phyloP scores from a whole-genome alignment of 1,140 invertebrate genomes.

The Steinernema feltiae region DNA sequence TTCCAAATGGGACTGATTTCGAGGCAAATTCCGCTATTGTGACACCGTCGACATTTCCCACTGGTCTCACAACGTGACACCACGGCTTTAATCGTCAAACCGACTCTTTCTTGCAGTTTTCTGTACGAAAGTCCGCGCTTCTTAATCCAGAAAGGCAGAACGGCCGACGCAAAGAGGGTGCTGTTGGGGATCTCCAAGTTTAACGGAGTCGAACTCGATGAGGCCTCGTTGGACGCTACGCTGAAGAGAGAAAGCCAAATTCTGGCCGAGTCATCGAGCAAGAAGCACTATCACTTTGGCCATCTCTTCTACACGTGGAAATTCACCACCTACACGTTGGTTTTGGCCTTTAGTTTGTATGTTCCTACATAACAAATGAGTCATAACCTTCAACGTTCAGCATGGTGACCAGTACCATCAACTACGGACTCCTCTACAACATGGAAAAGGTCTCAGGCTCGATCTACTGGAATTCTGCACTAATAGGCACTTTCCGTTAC shows the following conservation, averaged over 20 bases:
- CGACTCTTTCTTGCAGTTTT: background rate
- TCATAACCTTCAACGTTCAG: conserved; percentile 22
- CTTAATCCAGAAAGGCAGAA: conserved; percentile 20
- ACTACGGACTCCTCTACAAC: conserved; percentile 36
- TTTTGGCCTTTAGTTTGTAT: conserved; percentile 18
- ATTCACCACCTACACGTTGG: conserved; percentile 6
- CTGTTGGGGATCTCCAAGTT: background rate
- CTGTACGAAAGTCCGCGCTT: conserved; percentile 19
- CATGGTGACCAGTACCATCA: conserved; percentile 24
- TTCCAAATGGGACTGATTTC: too few relatives aligned
- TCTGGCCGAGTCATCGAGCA: background rate
- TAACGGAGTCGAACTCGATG: background rate
- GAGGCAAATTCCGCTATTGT: too few relatives aligned
- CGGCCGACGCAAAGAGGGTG: background rate
- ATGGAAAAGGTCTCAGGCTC: conserved; percentile 28
- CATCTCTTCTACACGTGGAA: conserved; percentile 25
- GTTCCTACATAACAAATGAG: background rate
- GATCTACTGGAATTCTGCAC: conserved; percentile 23
- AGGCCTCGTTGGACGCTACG: conserved; percentile 1
- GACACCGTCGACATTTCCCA: too few relatives aligned
- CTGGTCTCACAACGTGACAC: too few relatives aligned
- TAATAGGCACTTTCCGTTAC: background rate
- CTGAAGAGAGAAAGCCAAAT: conserved; percentile 11
- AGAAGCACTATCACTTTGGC: conserved; percentile 16
- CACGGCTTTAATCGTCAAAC: too few relatives aligned